Evolutionary conservation across 2,888 invertebrate genomes (phyloP), one percentile per base, ranked within the genome.

Genomic region (Heliconius aoede): DNA sequence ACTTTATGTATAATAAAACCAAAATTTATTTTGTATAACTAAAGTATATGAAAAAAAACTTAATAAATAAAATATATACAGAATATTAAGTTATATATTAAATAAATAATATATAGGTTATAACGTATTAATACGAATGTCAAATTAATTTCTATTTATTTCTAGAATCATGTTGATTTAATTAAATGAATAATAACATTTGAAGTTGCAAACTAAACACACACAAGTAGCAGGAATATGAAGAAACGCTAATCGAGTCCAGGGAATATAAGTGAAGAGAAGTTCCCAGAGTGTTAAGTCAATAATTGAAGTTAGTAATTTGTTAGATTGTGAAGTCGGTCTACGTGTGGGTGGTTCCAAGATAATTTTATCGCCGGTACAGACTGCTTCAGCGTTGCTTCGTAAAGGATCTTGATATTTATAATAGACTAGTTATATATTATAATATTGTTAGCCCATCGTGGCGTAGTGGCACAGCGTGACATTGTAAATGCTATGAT

Each of bases 211-310:
- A 58, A 72, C 61, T 32, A 18, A 72, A 26, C n/a, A 26, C 60
- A 61, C 7, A 26, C 15, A 21, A 72, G 40, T 26, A 61, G 26
- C 60, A 15, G 36, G 60, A 26, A 72, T 72, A 72, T 72, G 72
- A 72, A 72, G 60, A 72, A 72, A 81, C 74, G 78, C 76, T 76
- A 81, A 82, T 80, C 77, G 76, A 77, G 72, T 72, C 72, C 72
- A 72, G 72, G 72, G 72, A 72, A 83, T 85, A 86, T n/a, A n/a
- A n/a, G 86, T 85, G 83, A 82, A 82, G 72, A 76, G 73, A 84
- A 86, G 82, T 79, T 77, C 73, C 71, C 68, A 61, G 72, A 76
- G 74, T 74, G 76, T 76, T 78, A 76, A 79, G 79, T 76, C 78
- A 78, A 79, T 79, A 76, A 79, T 79, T 78, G 72, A 74, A 79